Conservation (phyloP, 2,113 vertebrate genomes). For the Ammodytes marinus region DNA sequence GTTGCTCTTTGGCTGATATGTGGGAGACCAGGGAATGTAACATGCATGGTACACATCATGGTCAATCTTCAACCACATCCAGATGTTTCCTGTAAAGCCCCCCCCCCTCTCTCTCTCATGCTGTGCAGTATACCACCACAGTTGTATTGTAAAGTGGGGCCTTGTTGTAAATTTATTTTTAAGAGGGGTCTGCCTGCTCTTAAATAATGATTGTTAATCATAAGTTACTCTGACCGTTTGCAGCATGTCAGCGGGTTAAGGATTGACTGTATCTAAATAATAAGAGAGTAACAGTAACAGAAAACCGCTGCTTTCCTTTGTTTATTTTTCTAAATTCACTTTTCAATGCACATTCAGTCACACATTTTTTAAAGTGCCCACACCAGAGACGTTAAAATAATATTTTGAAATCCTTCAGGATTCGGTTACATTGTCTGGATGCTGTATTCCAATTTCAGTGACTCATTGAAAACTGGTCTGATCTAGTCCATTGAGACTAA, state of each 20-base stretch:
- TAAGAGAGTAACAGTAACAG: background rate
- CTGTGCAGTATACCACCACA: constrained; percentile 34
- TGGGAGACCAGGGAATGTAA: constrained; percentile 60
- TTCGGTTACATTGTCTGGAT: constrained; percentile 12
- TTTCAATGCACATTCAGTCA: background rate
- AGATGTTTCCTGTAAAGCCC: constrained; percentile 78
- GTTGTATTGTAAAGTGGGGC: constrained; percentile 52
- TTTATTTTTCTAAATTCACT: background rate
- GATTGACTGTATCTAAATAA: background rate
- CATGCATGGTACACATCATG: constrained; percentile 39
- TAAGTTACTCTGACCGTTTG: constrained; percentile 19
- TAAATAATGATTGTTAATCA: constrained; percentile 32
- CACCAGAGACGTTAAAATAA: background rate
- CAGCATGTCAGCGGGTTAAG: background rate
- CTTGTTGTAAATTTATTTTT: constrained; percentile 44
- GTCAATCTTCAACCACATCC: constrained; percentile 58
- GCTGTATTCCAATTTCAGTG: constrained; percentile 38
- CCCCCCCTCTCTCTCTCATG: background rate
- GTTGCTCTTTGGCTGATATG: constrained; percentile 54
- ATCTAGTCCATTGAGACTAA: constrained; percentile 24
- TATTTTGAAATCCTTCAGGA: constrained; percentile 7
- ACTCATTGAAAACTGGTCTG: constrained; percentile 38
- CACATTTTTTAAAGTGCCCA: background rate
- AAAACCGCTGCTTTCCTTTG: background rate
- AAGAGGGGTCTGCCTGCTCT: constrained; percentile 13